These are phyloP conservation scores for Drosophila histrio DNA, from an alignment of 2,888 invertebrate species.

Conservation along the genomic window DNA sequence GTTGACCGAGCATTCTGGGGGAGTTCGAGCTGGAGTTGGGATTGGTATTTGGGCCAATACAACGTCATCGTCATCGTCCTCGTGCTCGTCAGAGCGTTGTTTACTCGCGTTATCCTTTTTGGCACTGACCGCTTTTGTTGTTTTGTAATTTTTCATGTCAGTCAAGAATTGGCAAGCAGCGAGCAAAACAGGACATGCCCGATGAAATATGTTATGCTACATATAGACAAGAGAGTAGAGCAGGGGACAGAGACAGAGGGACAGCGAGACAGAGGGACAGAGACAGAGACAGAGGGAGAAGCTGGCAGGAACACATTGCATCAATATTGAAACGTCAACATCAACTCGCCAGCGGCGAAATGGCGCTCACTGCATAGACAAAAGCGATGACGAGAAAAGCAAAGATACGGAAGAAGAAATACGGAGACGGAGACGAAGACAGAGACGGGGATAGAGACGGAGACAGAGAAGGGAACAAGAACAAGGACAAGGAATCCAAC, in stretches of 20 bases:
- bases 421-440: neutral
- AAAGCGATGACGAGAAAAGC: constrained; percentile 17
- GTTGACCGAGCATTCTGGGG: constrained; percentile 31
- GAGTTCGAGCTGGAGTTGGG: neutral
- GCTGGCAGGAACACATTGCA: constrained; percentile 70
- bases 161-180: constrained; percentile 75
- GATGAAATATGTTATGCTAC: constrained; percentile 68
- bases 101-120: constrained; percentile 68
- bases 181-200: constrained; percentile 67
- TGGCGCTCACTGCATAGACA: constrained; percentile 65
- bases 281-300: neutral
- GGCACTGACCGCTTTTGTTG: constrained; percentile 74
- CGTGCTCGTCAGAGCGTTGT: constrained; percentile 35
- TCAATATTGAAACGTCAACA: constrained; percentile 81
- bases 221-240: constrained; percentile 9
- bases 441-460: neutral
- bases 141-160: constrained; percentile 80
- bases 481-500: constrained; percentile 26
- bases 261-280: neutral
- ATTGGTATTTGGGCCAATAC: constrained; percentile 23
- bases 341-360: constrained; percentile 75
- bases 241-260: neutral
- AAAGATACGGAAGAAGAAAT: neutral
- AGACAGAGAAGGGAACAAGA: neutral
- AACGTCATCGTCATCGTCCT: constrained; percentile 47